Evolutionary conservation across 2,888 invertebrate species (phyloP), one percentile per base, ranked within the genome.

Genomic region (Choristoneura rosaceana): DNA sequence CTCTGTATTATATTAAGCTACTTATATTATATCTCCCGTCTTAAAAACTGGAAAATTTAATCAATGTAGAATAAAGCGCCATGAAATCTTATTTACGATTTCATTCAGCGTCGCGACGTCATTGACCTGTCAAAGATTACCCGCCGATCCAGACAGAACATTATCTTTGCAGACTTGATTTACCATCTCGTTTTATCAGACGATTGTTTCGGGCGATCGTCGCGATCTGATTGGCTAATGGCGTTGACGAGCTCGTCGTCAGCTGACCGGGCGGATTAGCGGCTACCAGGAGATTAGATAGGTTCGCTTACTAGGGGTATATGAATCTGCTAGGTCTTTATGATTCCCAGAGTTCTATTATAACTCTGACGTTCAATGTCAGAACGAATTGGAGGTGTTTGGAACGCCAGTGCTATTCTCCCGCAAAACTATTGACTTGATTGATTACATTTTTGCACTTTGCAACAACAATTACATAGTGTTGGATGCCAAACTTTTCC

Each of bases 91-190:
- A 45, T 62, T 62, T 43, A 33, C 45, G 62, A 43, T 50, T 64
- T 64, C 47, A 38, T 47, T 64, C 64, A 64, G 64, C 2, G 33
- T 61, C 25, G 60, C 38, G 50, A 15, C 62, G 45, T 55, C 62
- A 47, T 43, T 66, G 62, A 41, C 45, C 62, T 38, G 33, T 38
- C 66, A 45, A 34, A 33, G 59, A 70, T 70, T 59, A 52, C 41
- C n/a, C 71, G 43, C 34, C 43, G 15, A 70, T 70, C 64, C 69
- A 71, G 67, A 67, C 45, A 8, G 43, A 4, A 0, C 50, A 38
- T 50, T 68, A 60, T 68, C 47, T 62, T 25, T 34, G 58, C 58
- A 59, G 45, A 59, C 71, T 50, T 68, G 71, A 73, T 73, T 68
- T 50, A 73, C 50, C 25, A 62, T 67, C 58, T 59, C 68, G 62